phyloP scores from a whole-genome alignment of 2,113 vertebrate species.

The Agelaius phoeniceus region DNA sequence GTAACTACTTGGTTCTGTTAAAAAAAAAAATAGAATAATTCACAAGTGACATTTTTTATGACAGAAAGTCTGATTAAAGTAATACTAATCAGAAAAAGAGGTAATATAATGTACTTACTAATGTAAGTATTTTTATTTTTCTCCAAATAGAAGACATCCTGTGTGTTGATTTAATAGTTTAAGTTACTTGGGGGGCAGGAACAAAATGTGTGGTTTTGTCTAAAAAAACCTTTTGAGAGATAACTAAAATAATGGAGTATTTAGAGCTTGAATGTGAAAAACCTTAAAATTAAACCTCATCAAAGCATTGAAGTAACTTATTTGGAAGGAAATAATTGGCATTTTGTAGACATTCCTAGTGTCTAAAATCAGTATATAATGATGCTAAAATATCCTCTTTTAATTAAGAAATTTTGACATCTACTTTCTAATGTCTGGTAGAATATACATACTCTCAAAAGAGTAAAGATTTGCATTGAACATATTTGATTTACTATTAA shows the following conservation, averaged over 20 bases:
- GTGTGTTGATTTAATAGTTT: not conserved
- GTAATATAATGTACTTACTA: not conserved
- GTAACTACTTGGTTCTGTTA: not conserved
- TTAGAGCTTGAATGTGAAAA: not conserved
- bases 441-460: not conserved
- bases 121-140: not conserved
- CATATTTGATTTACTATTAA: not conserved
- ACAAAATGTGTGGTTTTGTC: not conserved
- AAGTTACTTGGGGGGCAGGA: not conserved
- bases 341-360: not conserved
- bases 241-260: not conserved
- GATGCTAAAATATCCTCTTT: not conserved
- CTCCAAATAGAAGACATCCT: not conserved
- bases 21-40: not conserved
- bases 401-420: not conserved
- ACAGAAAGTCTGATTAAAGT: not conserved
- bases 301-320: not conserved
- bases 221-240: not conserved
- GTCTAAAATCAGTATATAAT: not conserved
- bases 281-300: not conserved
- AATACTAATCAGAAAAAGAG: not conserved
- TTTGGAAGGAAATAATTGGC: not conserved
- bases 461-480: not conserved
- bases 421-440: not conserved
- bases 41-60: not conserved